Percentiles rank a stretch among this genome's conserved stretches.
phyloP scores from a whole-genome alignment of 2,797 vertebrate genomes.

The Natrix natrix region DNA sequence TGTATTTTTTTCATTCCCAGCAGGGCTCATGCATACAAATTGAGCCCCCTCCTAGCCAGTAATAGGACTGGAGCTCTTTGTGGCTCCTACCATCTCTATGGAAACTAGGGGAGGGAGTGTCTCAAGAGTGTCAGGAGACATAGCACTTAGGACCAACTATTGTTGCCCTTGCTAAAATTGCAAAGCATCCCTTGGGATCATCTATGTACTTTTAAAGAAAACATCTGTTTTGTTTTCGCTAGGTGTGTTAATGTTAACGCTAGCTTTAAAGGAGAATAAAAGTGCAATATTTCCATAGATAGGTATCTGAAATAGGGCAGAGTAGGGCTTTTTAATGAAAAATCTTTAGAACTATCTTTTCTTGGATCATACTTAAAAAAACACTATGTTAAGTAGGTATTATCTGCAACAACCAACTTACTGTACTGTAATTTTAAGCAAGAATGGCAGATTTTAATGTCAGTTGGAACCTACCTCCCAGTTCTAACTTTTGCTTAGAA shows the following conservation, averaged over 20 bases:
- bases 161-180: slow-evolving; percentile 34
- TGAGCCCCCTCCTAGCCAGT: slow-evolving; percentile 68
- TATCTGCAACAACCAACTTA: neutral
- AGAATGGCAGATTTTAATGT: neutral
- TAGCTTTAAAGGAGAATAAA: neutral
- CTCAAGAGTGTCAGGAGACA: slow-evolving; percentile 54
- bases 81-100: slow-evolving; percentile 69
- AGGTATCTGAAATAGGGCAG: neutral
- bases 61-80: slow-evolving; percentile 70
- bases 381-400: neutral
- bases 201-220: slow-evolving; percentile 47
- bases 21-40: slow-evolving; percentile 71
- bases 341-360: slow-evolving; percentile 25
- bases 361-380: neutral
- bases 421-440: neutral
- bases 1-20: slow-evolving; percentile 72
- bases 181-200: slow-evolving; percentile 28
- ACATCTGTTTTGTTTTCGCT: neutral
- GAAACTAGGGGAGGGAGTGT: slow-evolving; percentile 63
- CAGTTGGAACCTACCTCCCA: neutral
- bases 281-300: fast-evolving
- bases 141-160: slow-evolving; percentile 46
- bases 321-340: neutral
- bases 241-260: neutral
- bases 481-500: neutral